Evolutionary conservation across 2,113 vertebrate genomes (phyloP).

Genomic region (Notothenia rossii): DNA sequence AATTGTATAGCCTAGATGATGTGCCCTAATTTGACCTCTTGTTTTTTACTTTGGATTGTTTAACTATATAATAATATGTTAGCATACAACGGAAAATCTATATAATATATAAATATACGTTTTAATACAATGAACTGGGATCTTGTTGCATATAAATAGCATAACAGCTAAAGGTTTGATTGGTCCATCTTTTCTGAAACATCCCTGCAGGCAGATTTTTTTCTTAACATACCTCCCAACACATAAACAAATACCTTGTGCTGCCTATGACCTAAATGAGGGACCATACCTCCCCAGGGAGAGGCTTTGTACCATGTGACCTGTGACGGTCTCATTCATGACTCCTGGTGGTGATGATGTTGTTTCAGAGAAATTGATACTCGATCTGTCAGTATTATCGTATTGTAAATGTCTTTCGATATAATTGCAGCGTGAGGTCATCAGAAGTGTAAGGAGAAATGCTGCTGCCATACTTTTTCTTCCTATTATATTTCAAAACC

Average conservation of each 20-base stretch:
- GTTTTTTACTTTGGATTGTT: not conserved
- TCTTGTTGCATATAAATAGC: too few species aligned
- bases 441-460: constrained; percentile 4
- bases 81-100: not conserved
- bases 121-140: too few species aligned
- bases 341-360: constrained; percentile 17
- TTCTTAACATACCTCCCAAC: not conserved
- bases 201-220: not conserved
- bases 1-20: not conserved
- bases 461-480: not conserved
- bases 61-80: not conserved
- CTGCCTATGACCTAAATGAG: constrained; percentile 7
- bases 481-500: not conserved
- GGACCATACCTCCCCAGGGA: not conserved
- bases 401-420: constrained; percentile 2
- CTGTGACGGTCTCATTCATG: constrained; percentile 6
- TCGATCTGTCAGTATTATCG: too few species aligned
- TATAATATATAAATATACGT: too few species aligned
- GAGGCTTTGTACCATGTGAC: constrained; percentile 26
- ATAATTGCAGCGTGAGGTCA: constrained; percentile 47
- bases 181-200: not conserved
- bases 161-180: not conserved
- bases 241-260: not conserved
- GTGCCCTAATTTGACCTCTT: not conserved
- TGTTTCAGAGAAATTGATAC: constrained; percentile 44